These are phyloP conservation scores for Leptobrachium ailaonicum DNA, from an alignment of 2,113 vertebrate species.

Conservation along the genomic window DNA sequence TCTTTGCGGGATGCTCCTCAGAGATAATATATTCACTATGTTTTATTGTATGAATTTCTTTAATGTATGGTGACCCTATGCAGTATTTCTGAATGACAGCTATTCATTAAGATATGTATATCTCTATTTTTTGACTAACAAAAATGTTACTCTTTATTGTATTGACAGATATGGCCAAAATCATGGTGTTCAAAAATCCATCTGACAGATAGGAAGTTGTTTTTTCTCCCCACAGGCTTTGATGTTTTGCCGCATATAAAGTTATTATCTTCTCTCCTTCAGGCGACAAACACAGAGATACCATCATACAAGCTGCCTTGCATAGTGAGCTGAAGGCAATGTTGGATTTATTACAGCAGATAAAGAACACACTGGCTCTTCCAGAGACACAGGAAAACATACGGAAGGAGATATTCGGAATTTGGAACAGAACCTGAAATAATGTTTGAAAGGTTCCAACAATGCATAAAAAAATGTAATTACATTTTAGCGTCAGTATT, in stretches of 20 bases:
- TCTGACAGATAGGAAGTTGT: slow-evolving; percentile 51
- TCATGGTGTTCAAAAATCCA: slow-evolving; percentile 34
- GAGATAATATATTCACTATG: slow-evolving; percentile 57
- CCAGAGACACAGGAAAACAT: slow-evolving; percentile 72
- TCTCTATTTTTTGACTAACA: slow-evolving; percentile 66
- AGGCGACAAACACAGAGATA: slow-evolving; percentile 71
- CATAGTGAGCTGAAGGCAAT: slow-evolving; percentile 66
- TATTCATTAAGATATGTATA: slow-evolving; percentile 61
- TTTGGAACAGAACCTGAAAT: slow-evolving; percentile 36
- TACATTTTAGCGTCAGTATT: not conserved
- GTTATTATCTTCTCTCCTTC: slow-evolving; percentile 65
- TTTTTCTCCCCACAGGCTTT: slow-evolving; percentile 45
- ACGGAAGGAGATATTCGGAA: slow-evolving; percentile 71
- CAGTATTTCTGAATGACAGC: slow-evolving; percentile 62
- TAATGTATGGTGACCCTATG: slow-evolving; percentile 44
- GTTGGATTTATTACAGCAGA: slow-evolving; percentile 67
- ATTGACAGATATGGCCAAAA: slow-evolving; percentile 46
- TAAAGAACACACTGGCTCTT: slow-evolving; percentile 74
- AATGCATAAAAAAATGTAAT: not conserved
- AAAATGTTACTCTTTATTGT: slow-evolving; percentile 61
- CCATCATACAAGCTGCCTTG: slow-evolving; percentile 71
- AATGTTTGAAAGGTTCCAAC: not conserved
- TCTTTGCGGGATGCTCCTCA: slow-evolving; percentile 48
- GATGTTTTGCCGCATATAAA: slow-evolving; percentile 58
- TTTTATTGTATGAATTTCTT: slow-evolving; percentile 53